phyloP scores from a whole-genome alignment of 2,888 invertebrate species.

The Plusia festucae region DNA sequence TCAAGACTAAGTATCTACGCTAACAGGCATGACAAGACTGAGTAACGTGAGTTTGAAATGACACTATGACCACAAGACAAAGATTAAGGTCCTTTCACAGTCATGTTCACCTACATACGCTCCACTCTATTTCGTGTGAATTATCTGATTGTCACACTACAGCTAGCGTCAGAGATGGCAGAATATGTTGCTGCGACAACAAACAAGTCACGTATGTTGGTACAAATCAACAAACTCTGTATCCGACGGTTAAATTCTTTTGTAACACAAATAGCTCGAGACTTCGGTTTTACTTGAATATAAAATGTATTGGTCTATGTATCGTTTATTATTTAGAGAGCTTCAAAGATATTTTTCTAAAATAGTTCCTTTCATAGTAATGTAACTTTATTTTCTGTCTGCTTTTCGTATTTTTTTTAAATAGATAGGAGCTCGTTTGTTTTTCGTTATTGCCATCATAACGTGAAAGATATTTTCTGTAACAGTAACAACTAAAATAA shows the following conservation, averaged over 20 bases:
- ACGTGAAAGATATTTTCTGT: not conserved
- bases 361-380: not conserved
- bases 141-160: conserved; percentile 4
- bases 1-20: not conserved
- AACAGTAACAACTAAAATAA: not conserved
- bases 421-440: not conserved
- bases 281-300: not conserved
- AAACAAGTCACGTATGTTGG: conserved; percentile 3
- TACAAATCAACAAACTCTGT: conserved; percentile 4
- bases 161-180: conserved; percentile 4
- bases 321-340: not conserved
- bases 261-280: not conserved
- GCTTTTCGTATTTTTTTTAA: not conserved
- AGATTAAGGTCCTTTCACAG: not conserved
- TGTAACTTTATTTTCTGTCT: not conserved
- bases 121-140: not conserved
- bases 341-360: not conserved
- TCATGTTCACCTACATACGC: not conserved
- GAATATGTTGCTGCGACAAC: not conserved
- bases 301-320: not conserved
- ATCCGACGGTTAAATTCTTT: conserved; percentile 2
- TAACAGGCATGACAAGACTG: not conserved
- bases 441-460: not conserved
- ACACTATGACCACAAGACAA: not conserved
- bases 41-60: not conserved